Evolutionary conservation across 2,113 vertebrate species (phyloP), one percentile per base, ranked within the genome.

Genomic region (Sporophila hypoxantha): DNA sequence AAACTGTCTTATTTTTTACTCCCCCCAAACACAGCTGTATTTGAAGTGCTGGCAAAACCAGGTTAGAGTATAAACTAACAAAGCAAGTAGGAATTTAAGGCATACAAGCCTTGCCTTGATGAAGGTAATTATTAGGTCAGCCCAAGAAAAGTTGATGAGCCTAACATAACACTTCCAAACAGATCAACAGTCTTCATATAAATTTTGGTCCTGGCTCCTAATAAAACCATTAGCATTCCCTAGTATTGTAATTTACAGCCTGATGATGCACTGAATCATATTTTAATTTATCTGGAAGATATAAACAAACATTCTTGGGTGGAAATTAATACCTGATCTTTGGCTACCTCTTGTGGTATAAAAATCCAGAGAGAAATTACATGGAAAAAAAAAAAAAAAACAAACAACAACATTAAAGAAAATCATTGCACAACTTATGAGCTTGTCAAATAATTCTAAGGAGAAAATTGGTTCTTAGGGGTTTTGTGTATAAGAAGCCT

Each of bases 291-390:
- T 68, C 88, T 55, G 66, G 70, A 89, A 93, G 89, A 85, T 65
- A 86, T 21, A 90, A 94, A 94, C 82, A 94, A 95, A 93, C 74
- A 81, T 88, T 68, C 49, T 61, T 23, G 62, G 53, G 30, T 88
- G 66, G 80, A 95, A 89, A 89, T 94, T 91, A 91, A 85, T 95
- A 92, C 50, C 76, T 92, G 85, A 89, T 92, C 92, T 95, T 95
- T 94, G 91, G 82, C 92, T 95, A 83, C 89, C 60, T 91, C 91
- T 92, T 87, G 80, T 80, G 89, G 89, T 55, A 75, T 87, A 94
- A 95, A 93, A 91, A 81, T 39, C 46, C 50, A 71, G 55, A 85
- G 66, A 91, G 17, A 29, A 89, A 92, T 87, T 62, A 77, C 13
- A 55, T 79, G 76, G 62, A 12, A 13, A 25, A 77, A 70, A 56